Evolutionary conservation across 2,888 invertebrate genomes (phyloP), one percentile per base, ranked within the genome.

Genomic region (Prosopocoilus inquinatus): DNA sequence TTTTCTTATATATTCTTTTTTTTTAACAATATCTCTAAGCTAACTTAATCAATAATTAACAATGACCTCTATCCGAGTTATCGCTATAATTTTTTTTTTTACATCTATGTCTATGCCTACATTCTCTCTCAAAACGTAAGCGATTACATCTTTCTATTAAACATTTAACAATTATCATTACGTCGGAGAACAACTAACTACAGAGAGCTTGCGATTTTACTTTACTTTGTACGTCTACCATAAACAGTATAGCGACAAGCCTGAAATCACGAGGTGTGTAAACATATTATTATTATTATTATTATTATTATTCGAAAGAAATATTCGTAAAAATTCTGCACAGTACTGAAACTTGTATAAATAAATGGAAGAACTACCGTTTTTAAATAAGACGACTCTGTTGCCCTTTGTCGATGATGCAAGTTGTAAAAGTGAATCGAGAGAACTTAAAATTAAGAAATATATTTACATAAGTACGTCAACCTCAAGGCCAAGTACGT

Each of bases 11-110:
- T 63, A 62, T 55, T 64, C 50, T 58, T 66, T 67, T 64, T 59
- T 63, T 68, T 66, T 67, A 71, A 70, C 69, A 71, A 70, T 64
- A 65, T 61, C 63, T 62, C 62, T 65, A 68, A 59, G 59, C 64
- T 68, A 70, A 62, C 65, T 73, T 75, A 75, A 64, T 66, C 72
- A 76, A 70, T 76, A 75, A 73, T 73, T 76, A 75, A 75, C 75
- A 76, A 75, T 72, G 69, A 75, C 72, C 72, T 63, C 64, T 73
- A 59, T 49, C 66, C 67, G 65, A 65, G 65, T 67, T 52, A 46
- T 46, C 46, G 46, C 33, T 35, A 47, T 47, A 34, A 43, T 43
- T 43, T 43, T 9, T 43, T 41, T 45, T 51, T 55, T 51, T 55
- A 55, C 51, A 41, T 47, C 55, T 55, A 55, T 48, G 28, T 66